A percentile compares a stretch with the other conserved stretches of the same genome.
Evolutionary conservation across 2,797 vertebrate genomes (phyloP).

Genomic region (Amphiprion clarkii): DNA sequence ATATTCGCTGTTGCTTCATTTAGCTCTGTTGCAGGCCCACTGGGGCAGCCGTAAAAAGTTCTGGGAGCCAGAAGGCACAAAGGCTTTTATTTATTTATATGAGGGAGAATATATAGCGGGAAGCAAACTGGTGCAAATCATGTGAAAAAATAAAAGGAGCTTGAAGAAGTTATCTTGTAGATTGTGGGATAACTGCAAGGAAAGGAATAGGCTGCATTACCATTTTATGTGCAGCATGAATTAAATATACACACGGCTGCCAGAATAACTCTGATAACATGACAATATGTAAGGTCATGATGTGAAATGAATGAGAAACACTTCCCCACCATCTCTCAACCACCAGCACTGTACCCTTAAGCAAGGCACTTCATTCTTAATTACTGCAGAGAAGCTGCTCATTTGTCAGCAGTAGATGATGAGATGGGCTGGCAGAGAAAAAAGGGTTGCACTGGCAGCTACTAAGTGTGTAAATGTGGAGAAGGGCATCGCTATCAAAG

Average conservation of each 20-base stretch:
- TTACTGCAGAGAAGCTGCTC: conserved; percentile 60
- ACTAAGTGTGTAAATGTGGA: conserved; percentile 47
- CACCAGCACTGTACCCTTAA: conserved; percentile 55
- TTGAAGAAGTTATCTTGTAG: conserved; percentile 65
- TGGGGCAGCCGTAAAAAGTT: conserved; percentile 75
- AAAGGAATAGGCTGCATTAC: conserved; percentile 65
- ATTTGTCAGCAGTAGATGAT: conserved; percentile 67
- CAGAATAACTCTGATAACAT: conserved; percentile 64
- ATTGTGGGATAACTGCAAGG: conserved; percentile 59
- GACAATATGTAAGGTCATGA: conserved; percentile 67
- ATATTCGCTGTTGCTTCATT: conserved; percentile 80
- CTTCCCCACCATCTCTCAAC: conserved; percentile 46
- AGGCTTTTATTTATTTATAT: conserved; percentile 81
- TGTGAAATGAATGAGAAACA: conserved; percentile 64
- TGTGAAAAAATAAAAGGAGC: conserved; percentile 60
- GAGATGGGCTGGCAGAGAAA: conserved; percentile 47
- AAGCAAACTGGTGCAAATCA: conserved; percentile 76
- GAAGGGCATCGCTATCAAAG: conserved; percentile 58
- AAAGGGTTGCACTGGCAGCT: conserved; percentile 60
- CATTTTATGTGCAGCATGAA: conserved; percentile 72
- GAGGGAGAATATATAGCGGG: conserved; percentile 66
- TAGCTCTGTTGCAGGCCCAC: conserved; percentile 73
- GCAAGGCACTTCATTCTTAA: conserved; percentile 71
- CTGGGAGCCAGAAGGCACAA: conserved; percentile 76
- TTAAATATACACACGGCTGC: conserved; percentile 67